Evolutionary conservation across 2,888 invertebrate species (phyloP), one percentile per base, ranked within the genome.

Genomic region (Scaptomyza parva): DNA sequence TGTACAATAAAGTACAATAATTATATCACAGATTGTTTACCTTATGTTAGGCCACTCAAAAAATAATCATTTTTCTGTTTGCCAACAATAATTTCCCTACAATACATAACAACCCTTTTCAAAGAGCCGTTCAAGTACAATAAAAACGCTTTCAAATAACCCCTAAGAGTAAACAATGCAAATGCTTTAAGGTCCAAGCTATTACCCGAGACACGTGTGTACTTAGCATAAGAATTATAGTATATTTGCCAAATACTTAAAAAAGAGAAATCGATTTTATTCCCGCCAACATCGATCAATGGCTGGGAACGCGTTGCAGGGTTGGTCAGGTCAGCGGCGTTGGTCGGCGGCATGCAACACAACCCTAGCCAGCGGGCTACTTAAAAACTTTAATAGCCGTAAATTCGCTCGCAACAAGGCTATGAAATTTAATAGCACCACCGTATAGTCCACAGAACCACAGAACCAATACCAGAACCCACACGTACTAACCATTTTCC

Each of bases 351-450:
- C 17, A n/a, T n/a, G 60, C 47, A n/a, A 17, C 18, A 9, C 18
- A 9, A 26, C 6, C 6, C 61, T 40, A 33, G 22, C 5, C 22
- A n/a, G n/a, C 22, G 5, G 60, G 76, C 78, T 79, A 83, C 80
- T 78, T 79, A 78, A 78, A 77, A 81, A 80, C 74, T 86, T 80
- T 43, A 84, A 86, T 48, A 84, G 82, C 74, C 87, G 81, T 81
- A 84, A 84, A 86, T 84, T 81, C 68, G 68, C 61, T 81, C 80
- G 77, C 69, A 84, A 86, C 74, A 69, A 64, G 85, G 74, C 81
- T 71, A 81, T 81, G 85, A 81, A 81, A 86, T 81, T 81, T 81
- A 86, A 81, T 86, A 71, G 81, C 78, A 44, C 22, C 68, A 41
- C 22, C 48, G 48, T 43, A 45, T 35, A 60, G 59, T 55, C 37